Percentiles rank a stretch among this genome's conserved stretches.
These are phyloP conservation scores for Tetranychus urticae DNA, from an alignment of 1,140 invertebrate genomes.

Conservation along the genomic window DNA sequence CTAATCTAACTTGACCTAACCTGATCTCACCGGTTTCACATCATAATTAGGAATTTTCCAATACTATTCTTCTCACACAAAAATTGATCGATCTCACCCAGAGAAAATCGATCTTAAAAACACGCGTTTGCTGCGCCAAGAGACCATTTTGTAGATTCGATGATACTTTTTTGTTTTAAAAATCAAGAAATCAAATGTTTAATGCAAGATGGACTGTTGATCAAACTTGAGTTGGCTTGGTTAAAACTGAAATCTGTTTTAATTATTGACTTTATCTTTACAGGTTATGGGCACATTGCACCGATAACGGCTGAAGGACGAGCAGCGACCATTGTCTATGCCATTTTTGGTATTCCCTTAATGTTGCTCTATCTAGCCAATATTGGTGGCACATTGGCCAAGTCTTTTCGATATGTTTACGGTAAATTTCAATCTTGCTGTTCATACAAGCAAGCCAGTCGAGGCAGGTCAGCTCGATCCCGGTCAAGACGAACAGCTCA, in stretches of 20 bases:
- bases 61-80: too few species aligned
- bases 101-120: too few species aligned
- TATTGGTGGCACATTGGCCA: conserved; percentile 23
- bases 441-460: neutral
- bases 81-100: too few species aligned
- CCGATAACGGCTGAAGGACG: conserved; percentile 51
- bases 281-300: conserved; percentile 51
- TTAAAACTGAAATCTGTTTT: neutral
- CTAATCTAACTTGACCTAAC: too few species aligned
- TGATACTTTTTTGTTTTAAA: too few species aligned
- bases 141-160: too few species aligned
- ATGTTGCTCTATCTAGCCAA: conserved; percentile 32
- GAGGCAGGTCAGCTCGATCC: neutral
- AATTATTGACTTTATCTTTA: neutral
- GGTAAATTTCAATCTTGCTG: conserved; percentile 11
- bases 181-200: too few species aligned
- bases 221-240: too few species aligned
- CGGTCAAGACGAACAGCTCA: neutral
- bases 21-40: too few species aligned
- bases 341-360: conserved; percentile 51
- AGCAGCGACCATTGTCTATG: conserved; percentile 62
- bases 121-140: too few species aligned
- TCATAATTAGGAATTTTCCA: too few species aligned
- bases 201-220: too few species aligned
- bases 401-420: conserved; percentile 21